Percentiles rank a stretch among this genome's conserved stretches.
Conservation (phyloP, 2,888 invertebrate species). For the Poecilobothrus nobilitatus region DNA sequence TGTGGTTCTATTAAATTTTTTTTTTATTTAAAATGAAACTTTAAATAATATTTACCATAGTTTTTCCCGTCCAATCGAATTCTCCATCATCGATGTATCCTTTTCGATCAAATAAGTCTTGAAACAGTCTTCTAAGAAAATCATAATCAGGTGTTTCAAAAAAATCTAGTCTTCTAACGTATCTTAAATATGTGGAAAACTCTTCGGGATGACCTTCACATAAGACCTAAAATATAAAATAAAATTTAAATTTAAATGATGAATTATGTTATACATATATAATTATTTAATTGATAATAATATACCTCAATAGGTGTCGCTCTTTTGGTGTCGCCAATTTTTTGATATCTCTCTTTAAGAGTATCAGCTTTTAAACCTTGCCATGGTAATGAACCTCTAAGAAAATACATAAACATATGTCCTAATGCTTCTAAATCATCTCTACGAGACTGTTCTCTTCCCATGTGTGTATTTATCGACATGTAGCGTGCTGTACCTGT, state of each 20-base stretch:
- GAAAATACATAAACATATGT: slow-evolving; percentile 99
- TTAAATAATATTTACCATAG: slow-evolving; percentile 47
- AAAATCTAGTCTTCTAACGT: slow-evolving; percentile 95
- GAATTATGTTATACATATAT: neutral
- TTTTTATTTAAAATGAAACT: no score
- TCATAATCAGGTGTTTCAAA: slow-evolving; percentile 99
- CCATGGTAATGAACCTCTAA: slow-evolving; percentile 98
- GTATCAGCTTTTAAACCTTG: slow-evolving; percentile 99
- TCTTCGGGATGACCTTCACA: slow-evolving; percentile 89
- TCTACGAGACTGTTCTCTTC: slow-evolving; percentile 99
- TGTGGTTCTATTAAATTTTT: no score
- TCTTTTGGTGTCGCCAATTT: slow-evolving; percentile 99
- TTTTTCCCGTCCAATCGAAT: slow-evolving; percentile 93
- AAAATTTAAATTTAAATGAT: no score
- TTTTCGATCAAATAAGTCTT: slow-evolving; percentile 80
- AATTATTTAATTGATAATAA: slow-evolving; percentile 8
- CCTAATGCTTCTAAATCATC: slow-evolving; percentile 99
- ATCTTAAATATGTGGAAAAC: slow-evolving; percentile 94
- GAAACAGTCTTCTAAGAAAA: slow-evolving; percentile 91
- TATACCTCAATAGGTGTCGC: slow-evolving; percentile 93
- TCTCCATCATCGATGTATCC: slow-evolving; percentile 84
- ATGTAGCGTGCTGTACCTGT: slow-evolving; percentile 99
- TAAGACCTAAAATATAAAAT: slow-evolving; percentile 48
- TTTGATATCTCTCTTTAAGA: slow-evolving; percentile 98
- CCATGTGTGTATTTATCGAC: slow-evolving; percentile 99